Base-by-base conservation (phyloP, 2,888 invertebrate genomes). In the Cenopis cana region DNA sequence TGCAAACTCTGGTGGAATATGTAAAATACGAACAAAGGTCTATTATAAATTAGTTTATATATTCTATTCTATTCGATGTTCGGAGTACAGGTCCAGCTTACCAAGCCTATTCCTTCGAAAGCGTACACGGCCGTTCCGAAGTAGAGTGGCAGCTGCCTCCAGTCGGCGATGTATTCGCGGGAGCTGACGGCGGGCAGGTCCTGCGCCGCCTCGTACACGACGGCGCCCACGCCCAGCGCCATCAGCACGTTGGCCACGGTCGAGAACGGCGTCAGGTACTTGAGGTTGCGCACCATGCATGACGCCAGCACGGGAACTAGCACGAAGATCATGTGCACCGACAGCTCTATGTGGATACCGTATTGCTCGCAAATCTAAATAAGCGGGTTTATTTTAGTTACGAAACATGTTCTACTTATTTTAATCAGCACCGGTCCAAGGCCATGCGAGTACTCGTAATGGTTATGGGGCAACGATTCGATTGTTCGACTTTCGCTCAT, bases 81-180 rank as follows among this genome's bases (percentile, higher is more conserved):
- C n/a, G n/a, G n/a, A n/a, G n/a, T n/a, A n/a, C n/a, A n/a, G n/a
- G 41, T 41, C 5, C 33, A 62, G 88, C 94, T 95, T 85, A 97
- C 97, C 94, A 98, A 88, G 67, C 97, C 97, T 76, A 99, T 99
- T 74, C 99, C 99, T 93, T 99, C 99, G 83, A 99, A 99, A 4
- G 99, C 97, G 88, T 98, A 99, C 69, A 99, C 95, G 29, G 98
- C 98, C 0, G 99, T 99, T 57, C 99, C 99, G 84, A 99, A 98
- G 87, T 97, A 99, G 14, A 99, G 91, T 0, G 99, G 99, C 72
- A 97, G 89, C 73, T 94, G 94, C 72, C 87, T 83, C 89, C 95
- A 95, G 8, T 94, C 89, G 0, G 96, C 96, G 14, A 96, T 89
- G 75, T 95, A 95, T 0, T 86, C 86, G 73, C 97, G 94, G 50